phyloP scores from a whole-genome alignment of 2,888 invertebrate species.

The Colostygia pectinataria region DNA sequence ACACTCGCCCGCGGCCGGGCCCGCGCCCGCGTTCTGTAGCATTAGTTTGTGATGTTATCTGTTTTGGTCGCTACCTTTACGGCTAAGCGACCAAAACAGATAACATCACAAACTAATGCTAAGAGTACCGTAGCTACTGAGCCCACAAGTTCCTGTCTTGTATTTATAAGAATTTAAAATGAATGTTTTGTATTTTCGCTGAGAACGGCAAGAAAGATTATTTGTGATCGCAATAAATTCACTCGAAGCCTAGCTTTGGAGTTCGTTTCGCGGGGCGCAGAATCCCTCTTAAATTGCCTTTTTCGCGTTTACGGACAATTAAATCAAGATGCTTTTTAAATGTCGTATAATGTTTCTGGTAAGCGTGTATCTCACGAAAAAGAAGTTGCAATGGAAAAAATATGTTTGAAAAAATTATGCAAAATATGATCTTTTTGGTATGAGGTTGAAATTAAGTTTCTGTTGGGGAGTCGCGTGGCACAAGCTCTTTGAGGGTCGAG shows the following conservation, averaged over 20 bases:
- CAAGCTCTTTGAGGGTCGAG: too few relatives aligned
- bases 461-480: too few relatives aligned
- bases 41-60: too few relatives aligned
- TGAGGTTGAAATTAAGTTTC: too few relatives aligned
- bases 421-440: too few relatives aligned
- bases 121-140: neutral
- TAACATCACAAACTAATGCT: neutral
- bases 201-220: slow-evolving; percentile 50
- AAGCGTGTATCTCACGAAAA: too few relatives aligned
- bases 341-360: slow-evolving; percentile 21
- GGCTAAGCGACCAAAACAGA: too few relatives aligned
- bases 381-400: too few relatives aligned
- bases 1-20: too few relatives aligned
- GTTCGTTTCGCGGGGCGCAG: slow-evolving; percentile 35
- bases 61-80: too few relatives aligned
- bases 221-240: slow-evolving; percentile 64
- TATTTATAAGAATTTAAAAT: slow-evolving; percentile 47
- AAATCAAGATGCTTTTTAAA: slow-evolving; percentile 41
- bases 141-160: slow-evolving; percentile 34
- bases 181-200: slow-evolving; percentile 40
- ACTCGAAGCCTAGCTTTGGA: slow-evolving; percentile 47
- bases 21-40: too few relatives aligned
- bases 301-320: slow-evolving; percentile 57
- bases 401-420: too few relatives aligned
- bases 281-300: slow-evolving; percentile 55